Evolutionary conservation across 2,797 vertebrate species (phyloP).

Genomic region (Arnoldichthys spilopterus): DNA sequence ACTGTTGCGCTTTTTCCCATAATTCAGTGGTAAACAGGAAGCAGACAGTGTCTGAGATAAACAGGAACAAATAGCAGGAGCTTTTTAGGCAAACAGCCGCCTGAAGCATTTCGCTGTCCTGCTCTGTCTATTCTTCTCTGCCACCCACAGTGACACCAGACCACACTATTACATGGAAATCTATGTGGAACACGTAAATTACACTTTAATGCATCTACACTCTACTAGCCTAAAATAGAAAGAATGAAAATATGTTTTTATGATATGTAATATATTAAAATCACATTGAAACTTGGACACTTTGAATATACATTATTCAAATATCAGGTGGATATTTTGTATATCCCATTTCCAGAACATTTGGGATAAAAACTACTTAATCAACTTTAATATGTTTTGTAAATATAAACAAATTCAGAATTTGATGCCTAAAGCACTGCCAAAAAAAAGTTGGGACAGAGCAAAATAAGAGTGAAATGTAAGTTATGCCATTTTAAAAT

Average conservation of each 20-base stretch:
- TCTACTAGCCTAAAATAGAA: not conserved
- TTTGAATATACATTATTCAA: no score
- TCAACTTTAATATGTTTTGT: no score
- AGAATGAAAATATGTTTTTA: not conserved
- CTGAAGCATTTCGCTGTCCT: slow-evolving; percentile 32
- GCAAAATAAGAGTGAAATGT: no score
- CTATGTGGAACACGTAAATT: slow-evolving; percentile 4
- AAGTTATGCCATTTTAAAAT: no score
- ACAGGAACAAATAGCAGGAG: slow-evolving; percentile 61
- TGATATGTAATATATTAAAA: not conserved
- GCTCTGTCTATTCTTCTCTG: slow-evolving; percentile 23
- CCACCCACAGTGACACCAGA: slow-evolving; percentile 34
- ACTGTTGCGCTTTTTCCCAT: slow-evolving; percentile 48
- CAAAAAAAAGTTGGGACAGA: no score
- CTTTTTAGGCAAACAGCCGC: slow-evolving; percentile 52
- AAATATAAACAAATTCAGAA: no score
- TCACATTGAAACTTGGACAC: not conserved
- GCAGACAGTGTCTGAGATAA: slow-evolving; percentile 59
- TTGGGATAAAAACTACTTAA: no score
- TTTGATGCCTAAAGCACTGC: no score
- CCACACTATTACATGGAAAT: not conserved
- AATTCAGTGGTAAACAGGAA: slow-evolving; percentile 59
- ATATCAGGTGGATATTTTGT: no score
- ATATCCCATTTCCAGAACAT: no score
- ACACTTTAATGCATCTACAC: no score